phyloP scores from a whole-genome alignment of 1,140 invertebrate genomes.

The Dendrolimus punctatus region DNA sequence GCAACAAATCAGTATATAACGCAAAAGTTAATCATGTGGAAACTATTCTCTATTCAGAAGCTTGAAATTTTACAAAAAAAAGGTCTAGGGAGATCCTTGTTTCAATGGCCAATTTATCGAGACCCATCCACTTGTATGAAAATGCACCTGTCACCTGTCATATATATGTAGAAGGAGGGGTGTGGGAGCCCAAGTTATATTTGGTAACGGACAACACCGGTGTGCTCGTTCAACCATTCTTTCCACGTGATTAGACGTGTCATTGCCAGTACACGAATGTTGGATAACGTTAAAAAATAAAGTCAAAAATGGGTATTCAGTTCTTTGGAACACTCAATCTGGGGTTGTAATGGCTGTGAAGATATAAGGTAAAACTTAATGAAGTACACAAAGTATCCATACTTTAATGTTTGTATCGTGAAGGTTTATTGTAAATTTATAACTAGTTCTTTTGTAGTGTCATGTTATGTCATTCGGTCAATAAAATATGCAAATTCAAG shows the following conservation, averaged over 20 bases:
- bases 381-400: too few species aligned
- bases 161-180: conserved; percentile 2
- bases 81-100: conserved; percentile 29
- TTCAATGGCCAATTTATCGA: conserved; percentile 17
- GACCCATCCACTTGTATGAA: conserved; percentile 17
- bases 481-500: too few species aligned
- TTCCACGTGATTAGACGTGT: conserved; percentile 66
- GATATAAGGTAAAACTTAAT: too few species aligned
- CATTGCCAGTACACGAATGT: conserved; percentile 48
- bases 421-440: too few species aligned
- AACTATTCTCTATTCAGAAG: conserved; percentile 61
- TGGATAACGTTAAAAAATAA: conserved; percentile 49
- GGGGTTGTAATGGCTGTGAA: too few species aligned
- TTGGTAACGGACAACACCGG: conserved; percentile 40
- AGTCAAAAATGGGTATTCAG: conserved; percentile 5
- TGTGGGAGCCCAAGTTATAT: conserved; percentile 20
- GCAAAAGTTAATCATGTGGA: conserved; percentile 56
- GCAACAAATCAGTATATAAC: conserved; percentile 58
- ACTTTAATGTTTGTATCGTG: too few species aligned
- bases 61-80: conserved; percentile 61
- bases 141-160: neutral
- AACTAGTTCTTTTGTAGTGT: too few species aligned
- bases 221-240: conserved; percentile 56
- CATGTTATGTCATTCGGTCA: too few species aligned
- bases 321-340: neutral